Evolutionary conservation across 2,888 invertebrate species (phyloP).

Genomic region (Rosalia funebris): DNA sequence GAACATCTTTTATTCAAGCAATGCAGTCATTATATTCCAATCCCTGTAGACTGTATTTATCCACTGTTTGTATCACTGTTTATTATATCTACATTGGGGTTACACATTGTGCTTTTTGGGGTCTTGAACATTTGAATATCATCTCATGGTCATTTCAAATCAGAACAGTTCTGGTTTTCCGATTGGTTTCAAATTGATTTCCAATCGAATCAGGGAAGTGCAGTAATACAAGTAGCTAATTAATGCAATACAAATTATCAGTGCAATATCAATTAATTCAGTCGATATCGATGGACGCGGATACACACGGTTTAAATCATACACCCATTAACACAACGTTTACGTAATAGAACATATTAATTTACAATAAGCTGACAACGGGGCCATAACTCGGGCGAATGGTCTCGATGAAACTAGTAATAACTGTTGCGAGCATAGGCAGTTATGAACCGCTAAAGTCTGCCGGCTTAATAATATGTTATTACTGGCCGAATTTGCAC

Average conservation of each 20-base stretch:
- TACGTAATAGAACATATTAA: conserved; percentile 52
- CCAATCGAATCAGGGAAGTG: neutral
- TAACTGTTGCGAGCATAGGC: conserved; percentile 39
- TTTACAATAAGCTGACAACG: conserved; percentile 53
- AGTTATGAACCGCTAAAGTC: conserved; percentile 46
- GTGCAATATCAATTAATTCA: conserved; percentile 19
- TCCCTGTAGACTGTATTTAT: too few species aligned
- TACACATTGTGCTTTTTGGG: too few species aligned
- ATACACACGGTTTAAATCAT: conserved; percentile 36
- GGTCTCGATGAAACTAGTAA: conserved; percentile 47
- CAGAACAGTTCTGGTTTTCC: too few species aligned
- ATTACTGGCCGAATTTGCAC: conserved; percentile 43
- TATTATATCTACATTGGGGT: too few species aligned
- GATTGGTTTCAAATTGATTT: neutral
- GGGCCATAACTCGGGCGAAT: conserved; percentile 44
- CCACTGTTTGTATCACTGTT: too few species aligned
- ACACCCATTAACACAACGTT: conserved; percentile 44
- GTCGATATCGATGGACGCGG: conserved; percentile 30
- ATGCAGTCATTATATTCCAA: too few species aligned
- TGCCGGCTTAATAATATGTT: conserved; percentile 43
- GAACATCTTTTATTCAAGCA: too few species aligned
- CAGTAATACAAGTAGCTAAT: neutral
- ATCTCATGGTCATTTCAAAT: too few species aligned
- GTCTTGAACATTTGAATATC: too few species aligned
- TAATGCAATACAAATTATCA: conserved; percentile 5